Conservation (phyloP, 2,888 invertebrate genomes). For the Lasioglossum pauxillum region DNA sequence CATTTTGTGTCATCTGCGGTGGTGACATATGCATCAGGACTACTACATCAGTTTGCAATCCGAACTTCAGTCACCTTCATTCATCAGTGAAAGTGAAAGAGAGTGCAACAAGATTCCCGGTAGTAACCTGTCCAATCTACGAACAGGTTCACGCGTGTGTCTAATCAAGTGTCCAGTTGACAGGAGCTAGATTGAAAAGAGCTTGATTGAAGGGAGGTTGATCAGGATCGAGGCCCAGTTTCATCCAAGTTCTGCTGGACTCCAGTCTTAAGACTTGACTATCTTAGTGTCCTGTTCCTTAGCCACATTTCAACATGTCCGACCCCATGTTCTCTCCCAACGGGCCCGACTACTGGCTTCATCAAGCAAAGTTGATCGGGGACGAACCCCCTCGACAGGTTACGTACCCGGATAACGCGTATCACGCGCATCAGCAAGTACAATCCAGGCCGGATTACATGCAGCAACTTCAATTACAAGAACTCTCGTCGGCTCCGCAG, state of each 20-base stretch:
- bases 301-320: slow-evolving; percentile 63
- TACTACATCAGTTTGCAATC: too few relatives aligned
- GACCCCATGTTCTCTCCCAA: slow-evolving; percentile 72
- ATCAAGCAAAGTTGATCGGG: slow-evolving; percentile 62
- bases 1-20: too few relatives aligned
- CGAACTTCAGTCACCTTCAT: too few relatives aligned
- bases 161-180: too few relatives aligned
- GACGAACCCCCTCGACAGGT: slow-evolving; percentile 52
- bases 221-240: too few relatives aligned
- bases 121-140: too few relatives aligned
- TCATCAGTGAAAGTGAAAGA: background rate
- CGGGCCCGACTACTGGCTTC: slow-evolving; percentile 74
- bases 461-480: background rate
- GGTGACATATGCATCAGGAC: too few relatives aligned
- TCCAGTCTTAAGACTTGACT: too few relatives aligned
- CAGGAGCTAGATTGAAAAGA: too few relatives aligned
- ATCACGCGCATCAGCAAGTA: slow-evolving; percentile 50
- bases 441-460: slow-evolving; percentile 19
- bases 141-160: too few relatives aligned
- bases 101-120: background rate
- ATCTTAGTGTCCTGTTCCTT: background rate
- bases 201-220: too few relatives aligned
- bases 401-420: slow-evolving; percentile 40
- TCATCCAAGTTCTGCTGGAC: too few relatives aligned
- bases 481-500: slow-evolving; percentile 41